Base-by-base conservation (phyloP, 2,888 invertebrate genomes). In the Athetis lepigone region DNA sequence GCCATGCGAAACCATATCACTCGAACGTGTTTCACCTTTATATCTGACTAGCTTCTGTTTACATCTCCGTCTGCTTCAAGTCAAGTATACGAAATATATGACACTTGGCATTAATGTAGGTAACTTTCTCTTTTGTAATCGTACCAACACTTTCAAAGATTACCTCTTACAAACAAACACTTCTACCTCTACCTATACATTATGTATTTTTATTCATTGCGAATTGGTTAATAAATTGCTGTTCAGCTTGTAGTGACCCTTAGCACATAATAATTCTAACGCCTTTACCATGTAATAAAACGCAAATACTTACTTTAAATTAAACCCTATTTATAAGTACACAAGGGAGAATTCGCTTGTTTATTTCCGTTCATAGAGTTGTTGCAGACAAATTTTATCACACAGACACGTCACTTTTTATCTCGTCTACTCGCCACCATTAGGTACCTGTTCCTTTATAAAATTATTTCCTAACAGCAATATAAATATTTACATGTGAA, bases 401-500 rank as follows among this genome's bases (percentile, higher is more conserved):
- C 6, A 42, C n/a, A 33, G 45, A 42, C 6, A 23, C 9, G 13
- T 25, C 42, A 19, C 27, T 45, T 25, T 25, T 47, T 19, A 37
- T 42, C 42, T 36, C 29, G n/a, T 47, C 23, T 29, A 33, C n/a
- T 6, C 11, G 1, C 42, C 18, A 42, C 6, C 7, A 40, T 43
- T n/a, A n/a, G n/a, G n/a, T 37, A 47, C 18, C 29, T 42, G 46
- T 49, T 13, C 52, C 9, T 46, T 54, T 27, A 59, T 19, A 42
- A 59, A 51, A 51, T 54, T 50, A 27, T 60, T 67, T 51, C 37
- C 46, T 36, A 51, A 74, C n/a, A 51, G 25, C 54, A 67, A 59
- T 49, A 54, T 39, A 71, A 66, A 50, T 47, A 68, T 67, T 61
- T 54, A 40, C 36, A 42, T 51, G 36, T 49, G 19, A 33, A 65